Percentiles rank a stretch among this genome's conserved stretches.
Conservation (phyloP, 2,888 invertebrate genomes). For the Dorcus parallelipipedus region DNA sequence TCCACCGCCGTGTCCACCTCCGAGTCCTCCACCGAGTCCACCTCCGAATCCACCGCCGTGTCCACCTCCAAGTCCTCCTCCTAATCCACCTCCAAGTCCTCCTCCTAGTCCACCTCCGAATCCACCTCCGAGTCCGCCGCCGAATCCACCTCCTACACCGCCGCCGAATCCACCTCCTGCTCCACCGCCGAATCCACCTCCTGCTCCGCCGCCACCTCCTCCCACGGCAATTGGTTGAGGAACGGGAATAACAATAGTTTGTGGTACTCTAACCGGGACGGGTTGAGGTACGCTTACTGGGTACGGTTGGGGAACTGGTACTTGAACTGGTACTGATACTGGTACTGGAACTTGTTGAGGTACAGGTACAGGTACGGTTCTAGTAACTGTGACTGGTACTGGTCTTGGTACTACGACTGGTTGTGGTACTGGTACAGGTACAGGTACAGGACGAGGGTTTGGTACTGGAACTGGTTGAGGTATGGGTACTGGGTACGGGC, state of each 20-base stretch:
- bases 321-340: slow-evolving; percentile 42
- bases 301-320: slow-evolving; percentile 54
- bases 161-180: slow-evolving; percentile 20
- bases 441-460: slow-evolving; percentile 51
- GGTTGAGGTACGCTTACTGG: slow-evolving; percentile 56
- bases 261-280: slow-evolving; percentile 46
- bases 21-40: slow-evolving; percentile 3
- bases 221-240: slow-evolving; percentile 31
- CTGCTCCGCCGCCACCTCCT: slow-evolving; percentile 22
- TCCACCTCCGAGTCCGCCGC: slow-evolving; percentile 25
- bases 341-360: slow-evolving; percentile 46
- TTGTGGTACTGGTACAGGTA: slow-evolving; percentile 55
- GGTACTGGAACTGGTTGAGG: slow-evolving; percentile 54
- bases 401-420: slow-evolving; percentile 49
- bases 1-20: slow-evolving; percentile 8
- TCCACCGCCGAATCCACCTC: slow-evolving; percentile 16
- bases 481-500: slow-evolving; percentile 54
- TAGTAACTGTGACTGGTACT: slow-evolving; percentile 42
- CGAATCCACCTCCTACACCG: slow-evolving; percentile 22
- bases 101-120: slow-evolving; percentile 21
- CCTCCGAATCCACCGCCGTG: slow-evolving; percentile 1
- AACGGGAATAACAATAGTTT: slow-evolving; percentile 53
- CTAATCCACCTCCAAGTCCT: slow-evolving; percentile 18
- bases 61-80: slow-evolving; percentile 21
- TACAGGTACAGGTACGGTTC: slow-evolving; percentile 44